A percentile compares a stretch with the other conserved stretches of the same genome.
phyloP scores from a whole-genome alignment of 2,888 invertebrate genomes.

The Idaea straminata region DNA sequence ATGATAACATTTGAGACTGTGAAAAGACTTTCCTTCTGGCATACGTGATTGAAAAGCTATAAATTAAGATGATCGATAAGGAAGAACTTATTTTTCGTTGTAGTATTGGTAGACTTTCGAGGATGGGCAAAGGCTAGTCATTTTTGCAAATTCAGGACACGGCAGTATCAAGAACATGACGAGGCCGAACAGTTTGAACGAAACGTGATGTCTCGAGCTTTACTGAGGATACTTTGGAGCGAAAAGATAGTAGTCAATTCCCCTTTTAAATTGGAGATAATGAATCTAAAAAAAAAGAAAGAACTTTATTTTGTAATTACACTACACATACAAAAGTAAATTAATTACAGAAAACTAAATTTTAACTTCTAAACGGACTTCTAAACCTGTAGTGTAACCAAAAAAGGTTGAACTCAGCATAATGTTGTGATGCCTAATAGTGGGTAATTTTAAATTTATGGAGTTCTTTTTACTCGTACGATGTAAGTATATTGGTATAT shows the following conservation, averaged over 20 bases:
- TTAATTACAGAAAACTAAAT: too few species aligned
- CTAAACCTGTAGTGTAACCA: too few species aligned
- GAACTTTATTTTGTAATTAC: too few species aligned
- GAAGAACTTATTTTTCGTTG: conserved; percentile 22
- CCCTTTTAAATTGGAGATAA: too few species aligned
- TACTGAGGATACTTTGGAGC: conserved; percentile 7
- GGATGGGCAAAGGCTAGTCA: neutral
- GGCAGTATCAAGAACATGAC: conserved; percentile 58
- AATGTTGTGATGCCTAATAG: too few species aligned
- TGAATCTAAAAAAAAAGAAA: too few species aligned
- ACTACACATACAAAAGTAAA: too few species aligned
- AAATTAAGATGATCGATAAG: conserved; percentile 5
- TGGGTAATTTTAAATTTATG: too few species aligned
- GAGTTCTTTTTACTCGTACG: too few species aligned
- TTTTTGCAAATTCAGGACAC: conserved; percentile 53
- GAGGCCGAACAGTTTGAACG: conserved; percentile 49
- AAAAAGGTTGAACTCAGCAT: too few species aligned
- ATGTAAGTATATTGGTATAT: too few species aligned
- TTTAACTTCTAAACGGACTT: too few species aligned
- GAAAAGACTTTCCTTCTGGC: neutral
- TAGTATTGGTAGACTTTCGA: conserved; percentile 9
- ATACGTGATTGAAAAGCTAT: neutral
- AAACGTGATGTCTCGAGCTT: conserved; percentile 7
- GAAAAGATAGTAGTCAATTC: neutral
- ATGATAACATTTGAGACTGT: neutral